These are phyloP conservation scores for Oreocharis arfaki DNA, from an alignment of 2,113 vertebrate genomes.

Conservation along the genomic window DNA sequence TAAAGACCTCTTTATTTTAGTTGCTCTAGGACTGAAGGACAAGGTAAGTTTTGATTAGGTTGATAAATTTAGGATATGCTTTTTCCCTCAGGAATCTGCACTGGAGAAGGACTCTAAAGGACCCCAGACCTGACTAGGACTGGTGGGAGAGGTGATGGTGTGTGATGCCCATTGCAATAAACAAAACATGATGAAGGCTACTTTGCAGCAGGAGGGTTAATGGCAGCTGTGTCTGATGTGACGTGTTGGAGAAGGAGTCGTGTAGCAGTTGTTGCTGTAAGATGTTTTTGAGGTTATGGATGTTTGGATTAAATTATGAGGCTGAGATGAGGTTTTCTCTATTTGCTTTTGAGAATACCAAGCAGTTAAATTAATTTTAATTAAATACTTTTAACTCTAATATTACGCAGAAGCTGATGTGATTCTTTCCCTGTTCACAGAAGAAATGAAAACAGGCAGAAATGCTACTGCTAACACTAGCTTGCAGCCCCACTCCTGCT, in stretches of 20 bases:
- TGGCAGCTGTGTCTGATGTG: background rate
- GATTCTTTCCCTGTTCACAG: background rate
- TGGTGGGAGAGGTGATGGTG: background rate
- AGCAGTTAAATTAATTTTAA: background rate
- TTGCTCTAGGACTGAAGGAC: background rate
- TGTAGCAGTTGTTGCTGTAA: background rate
- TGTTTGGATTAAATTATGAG: background rate
- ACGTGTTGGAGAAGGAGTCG: accelerated
- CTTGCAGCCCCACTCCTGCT: background rate
- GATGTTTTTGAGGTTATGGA: background rate
- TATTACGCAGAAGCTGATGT: background rate
- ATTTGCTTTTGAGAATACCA: background rate
- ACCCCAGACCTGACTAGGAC: background rate
- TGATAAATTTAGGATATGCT: background rate
- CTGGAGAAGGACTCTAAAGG: background rate
- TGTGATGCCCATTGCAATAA: background rate
- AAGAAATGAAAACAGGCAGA: background rate
- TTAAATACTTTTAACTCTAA: background rate
- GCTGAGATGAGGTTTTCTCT: background rate
- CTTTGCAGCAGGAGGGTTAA: background rate
- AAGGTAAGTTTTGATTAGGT: background rate
- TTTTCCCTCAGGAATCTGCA: background rate
- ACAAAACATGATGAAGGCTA: background rate
- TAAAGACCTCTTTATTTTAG: background rate
- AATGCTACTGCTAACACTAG: background rate